Percentiles rank a stretch among this genome's conserved stretches.
These are phyloP conservation scores for Thomomys bottae DNA, from an alignment of 2,113 vertebrate species.

Conservation along the genomic window DNA sequence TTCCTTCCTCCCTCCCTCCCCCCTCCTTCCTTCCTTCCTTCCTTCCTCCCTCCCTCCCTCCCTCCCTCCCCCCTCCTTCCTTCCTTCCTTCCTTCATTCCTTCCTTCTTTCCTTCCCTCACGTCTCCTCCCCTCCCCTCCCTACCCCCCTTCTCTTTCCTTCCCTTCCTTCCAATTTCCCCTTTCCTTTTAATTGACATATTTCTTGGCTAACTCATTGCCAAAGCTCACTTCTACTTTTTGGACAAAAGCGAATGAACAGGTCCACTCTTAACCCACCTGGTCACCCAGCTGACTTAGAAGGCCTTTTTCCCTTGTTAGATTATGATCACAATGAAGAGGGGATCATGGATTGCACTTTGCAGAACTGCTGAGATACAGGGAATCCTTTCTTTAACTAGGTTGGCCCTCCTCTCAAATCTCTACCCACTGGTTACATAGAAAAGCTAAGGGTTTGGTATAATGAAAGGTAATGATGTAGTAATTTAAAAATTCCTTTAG, in stretches of 20 bases:
- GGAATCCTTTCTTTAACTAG: background rate
- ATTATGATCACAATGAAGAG: background rate
- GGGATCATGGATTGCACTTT: background rate
- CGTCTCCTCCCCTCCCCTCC: too few relatives aligned
- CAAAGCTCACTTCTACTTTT: conserved; percentile 73
- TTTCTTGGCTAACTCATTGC: background rate
- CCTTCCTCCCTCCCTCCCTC: too few relatives aligned
- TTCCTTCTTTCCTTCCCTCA: too few relatives aligned
- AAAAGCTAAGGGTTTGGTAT: conserved; percentile 11
- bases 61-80: too few relatives aligned
- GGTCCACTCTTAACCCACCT: background rate
- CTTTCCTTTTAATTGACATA: background rate
- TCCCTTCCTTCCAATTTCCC: too few relatives aligned
- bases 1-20: too few relatives aligned
- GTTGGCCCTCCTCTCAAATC: background rate
- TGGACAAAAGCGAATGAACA: conserved; percentile 23
- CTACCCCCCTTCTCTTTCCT: too few relatives aligned
- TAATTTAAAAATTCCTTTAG: background rate
- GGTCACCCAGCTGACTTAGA: background rate
- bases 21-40: too few relatives aligned
- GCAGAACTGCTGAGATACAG: background rate
- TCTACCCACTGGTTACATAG: background rate
- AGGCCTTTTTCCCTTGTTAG: background rate
- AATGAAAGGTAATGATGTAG: background rate
- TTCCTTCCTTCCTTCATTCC: too few relatives aligned